phyloP scores from a whole-genome alignment of 2,888 invertebrate species.

The Criorhina ranunculi region DNA sequence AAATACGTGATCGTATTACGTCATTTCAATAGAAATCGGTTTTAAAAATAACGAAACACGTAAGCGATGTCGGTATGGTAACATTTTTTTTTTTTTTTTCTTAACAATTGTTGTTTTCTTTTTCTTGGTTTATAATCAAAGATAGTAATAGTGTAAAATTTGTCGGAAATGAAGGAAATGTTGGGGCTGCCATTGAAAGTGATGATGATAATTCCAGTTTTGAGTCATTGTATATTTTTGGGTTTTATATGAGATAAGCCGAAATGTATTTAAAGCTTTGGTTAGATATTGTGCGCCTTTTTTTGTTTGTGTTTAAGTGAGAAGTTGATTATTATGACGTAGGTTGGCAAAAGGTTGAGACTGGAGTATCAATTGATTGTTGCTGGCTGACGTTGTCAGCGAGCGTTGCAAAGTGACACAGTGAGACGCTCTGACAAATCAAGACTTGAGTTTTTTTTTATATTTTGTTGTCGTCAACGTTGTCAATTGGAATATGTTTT shows the following conservation, averaged over 20 bases:
- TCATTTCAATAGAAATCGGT: constrained; percentile 81
- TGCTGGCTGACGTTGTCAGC: constrained; percentile 49
- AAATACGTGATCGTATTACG: constrained; percentile 79
- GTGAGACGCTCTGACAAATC: constrained; percentile 52
- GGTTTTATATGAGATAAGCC: constrained; percentile 34
- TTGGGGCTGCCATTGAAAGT: not conserved
- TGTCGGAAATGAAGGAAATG: constrained; percentile 45
- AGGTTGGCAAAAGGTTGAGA: constrained; percentile 30
- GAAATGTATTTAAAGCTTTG: constrained; percentile 25
- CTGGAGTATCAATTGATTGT: constrained; percentile 52
- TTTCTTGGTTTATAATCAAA: constrained; percentile 4
- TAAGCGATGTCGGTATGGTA: constrained; percentile 79
- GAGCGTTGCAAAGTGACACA: constrained; percentile 29
- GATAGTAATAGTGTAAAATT: constrained; percentile 45
- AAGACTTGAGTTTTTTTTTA: constrained; percentile 25
- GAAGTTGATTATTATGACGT: constrained; percentile 54
- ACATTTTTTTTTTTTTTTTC: constrained; percentile 52
- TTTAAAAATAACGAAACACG: constrained; percentile 82
- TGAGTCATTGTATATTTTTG: constrained; percentile 56
- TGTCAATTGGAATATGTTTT: constrained; percentile 19
- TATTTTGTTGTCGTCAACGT: constrained; percentile 14
- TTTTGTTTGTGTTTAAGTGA: constrained; percentile 1
- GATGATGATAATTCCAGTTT: constrained; percentile 33
- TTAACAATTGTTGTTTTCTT: constrained; percentile 28
- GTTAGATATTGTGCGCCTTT: constrained; percentile 28